Conservation (phyloP, 2,888 invertebrate genomes). For the Xestia ashworthii region DNA sequence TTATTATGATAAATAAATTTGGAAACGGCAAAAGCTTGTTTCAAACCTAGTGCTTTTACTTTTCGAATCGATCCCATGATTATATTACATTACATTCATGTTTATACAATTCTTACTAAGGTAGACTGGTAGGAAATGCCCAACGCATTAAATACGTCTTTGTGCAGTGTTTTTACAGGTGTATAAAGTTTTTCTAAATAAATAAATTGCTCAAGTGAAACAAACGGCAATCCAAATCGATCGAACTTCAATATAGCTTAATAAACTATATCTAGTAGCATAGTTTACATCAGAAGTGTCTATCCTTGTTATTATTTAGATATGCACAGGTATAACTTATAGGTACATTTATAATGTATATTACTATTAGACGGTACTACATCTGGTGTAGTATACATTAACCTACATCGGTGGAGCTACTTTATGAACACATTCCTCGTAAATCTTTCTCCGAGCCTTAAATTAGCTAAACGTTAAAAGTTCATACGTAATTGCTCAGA, state of each 20-base stretch:
- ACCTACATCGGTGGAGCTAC: conserved; percentile 72
- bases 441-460: conserved; percentile 60
- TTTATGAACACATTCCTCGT: conserved; percentile 63
- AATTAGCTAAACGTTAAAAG: conserved; percentile 55
- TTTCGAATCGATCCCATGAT: neutral
- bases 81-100: neutral
- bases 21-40: neutral
- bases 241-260: conserved; percentile 2
- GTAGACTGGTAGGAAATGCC: neutral
- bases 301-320: conserved; percentile 40
- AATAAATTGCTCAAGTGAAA: conserved; percentile 13
- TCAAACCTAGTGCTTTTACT: neutral
- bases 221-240: neutral
- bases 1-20: neutral
- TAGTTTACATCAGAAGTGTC: conserved; percentile 6
- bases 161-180: neutral
- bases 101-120: neutral
- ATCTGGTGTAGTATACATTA: conserved; percentile 71
- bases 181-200: neutral
- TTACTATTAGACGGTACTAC: conserved; percentile 48
- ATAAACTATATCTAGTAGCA: neutral
- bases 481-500: conserved; percentile 44
- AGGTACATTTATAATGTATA: conserved; percentile 29
- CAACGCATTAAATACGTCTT: neutral
- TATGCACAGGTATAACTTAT: conserved; percentile 39